These are phyloP conservation scores for Aleiodes leptofemur DNA, from an alignment of 2,888 invertebrate species.

Conservation along the genomic window DNA sequence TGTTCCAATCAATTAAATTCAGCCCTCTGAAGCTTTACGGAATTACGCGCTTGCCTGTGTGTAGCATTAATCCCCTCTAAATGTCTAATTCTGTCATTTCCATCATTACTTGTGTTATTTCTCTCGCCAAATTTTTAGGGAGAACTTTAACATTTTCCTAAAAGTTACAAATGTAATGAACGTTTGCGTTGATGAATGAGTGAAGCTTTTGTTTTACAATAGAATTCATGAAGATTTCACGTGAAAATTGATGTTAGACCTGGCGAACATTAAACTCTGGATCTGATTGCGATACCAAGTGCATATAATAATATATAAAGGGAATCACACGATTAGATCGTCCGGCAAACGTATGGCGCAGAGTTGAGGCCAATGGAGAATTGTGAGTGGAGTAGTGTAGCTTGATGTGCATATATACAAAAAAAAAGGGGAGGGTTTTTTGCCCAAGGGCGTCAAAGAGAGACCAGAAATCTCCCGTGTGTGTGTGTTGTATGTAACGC, in stretches of 20 bases:
- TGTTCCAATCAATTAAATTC: conserved; percentile 23
- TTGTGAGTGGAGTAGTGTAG: conserved; percentile 9
- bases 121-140: no score
- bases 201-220: no score
- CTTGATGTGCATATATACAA: conserved; percentile 7
- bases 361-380: conserved; percentile 17
- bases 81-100: no score
- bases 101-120: no score
- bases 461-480: conserved; percentile 26
- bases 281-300: background rate
- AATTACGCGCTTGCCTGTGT: background rate
- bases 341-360: conserved; percentile 28
- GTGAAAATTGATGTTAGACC: no score
- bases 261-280: conserved; percentile 23
- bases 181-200: no score
- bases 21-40: background rate
- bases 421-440: conserved; percentile 19
- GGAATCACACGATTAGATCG: conserved; percentile 25
- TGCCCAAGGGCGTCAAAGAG: conserved; percentile 34
- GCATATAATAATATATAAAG: background rate
- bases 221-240: no score
- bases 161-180: no score
- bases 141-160: no score
- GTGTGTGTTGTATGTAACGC: conserved; percentile 20
- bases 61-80: background rate